Conservation (phyloP, 2,888 invertebrate genomes). For the Leptura quadrifasciata region DNA sequence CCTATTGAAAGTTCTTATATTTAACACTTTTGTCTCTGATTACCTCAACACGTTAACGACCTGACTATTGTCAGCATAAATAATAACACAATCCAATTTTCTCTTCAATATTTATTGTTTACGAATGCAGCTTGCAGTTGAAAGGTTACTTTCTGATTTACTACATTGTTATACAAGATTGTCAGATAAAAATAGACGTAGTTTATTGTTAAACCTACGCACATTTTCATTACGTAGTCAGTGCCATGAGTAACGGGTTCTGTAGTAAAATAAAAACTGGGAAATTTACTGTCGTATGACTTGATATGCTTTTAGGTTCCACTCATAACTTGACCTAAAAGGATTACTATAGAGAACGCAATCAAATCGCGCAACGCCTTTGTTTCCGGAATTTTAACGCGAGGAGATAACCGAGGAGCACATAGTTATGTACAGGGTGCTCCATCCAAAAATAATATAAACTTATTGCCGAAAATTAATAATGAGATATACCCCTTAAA, state of each 20-base stretch:
- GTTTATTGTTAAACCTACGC: conserved; percentile 42
- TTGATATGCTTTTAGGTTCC: background rate
- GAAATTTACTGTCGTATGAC: background rate
- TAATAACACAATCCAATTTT: conserved; percentile 15
- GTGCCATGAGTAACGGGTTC: conserved; percentile 20
- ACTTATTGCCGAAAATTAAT: too few relatives aligned
- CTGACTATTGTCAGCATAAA: background rate
- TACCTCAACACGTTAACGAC: too few relatives aligned
- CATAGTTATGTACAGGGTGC: too few relatives aligned
- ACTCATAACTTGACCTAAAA: background rate
- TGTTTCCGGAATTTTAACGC: conserved; percentile 15
- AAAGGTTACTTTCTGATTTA: conserved; percentile 35
- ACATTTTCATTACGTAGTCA: conserved; percentile 13
- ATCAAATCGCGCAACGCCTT: background rate
- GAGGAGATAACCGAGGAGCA: too few relatives aligned
- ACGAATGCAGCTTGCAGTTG: conserved; percentile 23
- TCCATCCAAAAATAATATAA: too few relatives aligned
- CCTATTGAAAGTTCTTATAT: too few relatives aligned
- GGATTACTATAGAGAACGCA: background rate
- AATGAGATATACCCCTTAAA: too few relatives aligned
- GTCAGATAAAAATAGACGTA: conserved; percentile 35
- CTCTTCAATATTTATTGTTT: conserved; percentile 7
- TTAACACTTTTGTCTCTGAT: too few relatives aligned
- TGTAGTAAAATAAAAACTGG: conserved; percentile 15
- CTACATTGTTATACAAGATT: conserved; percentile 34